phyloP scores from a whole-genome alignment of 2,113 vertebrate species.

The Dendropsophus ebraccatus region DNA sequence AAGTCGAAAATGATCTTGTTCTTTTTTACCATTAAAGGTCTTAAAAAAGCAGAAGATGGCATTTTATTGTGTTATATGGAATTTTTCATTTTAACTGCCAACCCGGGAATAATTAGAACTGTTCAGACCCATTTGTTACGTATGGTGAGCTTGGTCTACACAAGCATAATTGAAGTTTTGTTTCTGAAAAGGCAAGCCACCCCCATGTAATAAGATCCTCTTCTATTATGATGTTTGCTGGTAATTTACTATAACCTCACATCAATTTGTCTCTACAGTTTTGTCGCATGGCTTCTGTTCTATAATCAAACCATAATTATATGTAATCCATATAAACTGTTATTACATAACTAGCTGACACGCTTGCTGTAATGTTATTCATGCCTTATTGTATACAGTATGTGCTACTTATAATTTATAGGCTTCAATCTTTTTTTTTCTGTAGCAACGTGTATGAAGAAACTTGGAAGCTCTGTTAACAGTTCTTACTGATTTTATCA shows the following conservation, averaged over 20 bases:
- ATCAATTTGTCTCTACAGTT: slow-evolving; percentile 11
- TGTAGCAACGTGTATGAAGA: no score
- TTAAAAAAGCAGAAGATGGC: background rate
- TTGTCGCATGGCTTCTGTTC: background rate
- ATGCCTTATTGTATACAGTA: background rate
- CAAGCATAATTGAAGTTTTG: slow-evolving; percentile 23
- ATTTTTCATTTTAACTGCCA: slow-evolving; percentile 38
- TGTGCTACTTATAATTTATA: background rate
- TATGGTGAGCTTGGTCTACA: slow-evolving; percentile 8
- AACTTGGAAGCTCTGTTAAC: no score
- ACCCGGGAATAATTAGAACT: slow-evolving; percentile 37
- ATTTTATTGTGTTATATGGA: background rate
- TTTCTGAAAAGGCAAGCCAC: background rate
- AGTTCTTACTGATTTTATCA: no score
- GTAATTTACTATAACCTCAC: slow-evolving; percentile 23
- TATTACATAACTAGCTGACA: background rate
- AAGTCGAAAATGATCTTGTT: background rate
- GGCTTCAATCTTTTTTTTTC: no score
- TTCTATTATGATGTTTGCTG: slow-evolving; percentile 12
- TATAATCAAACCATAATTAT: slow-evolving; percentile 23
- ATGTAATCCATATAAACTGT: slow-evolving; percentile 14
- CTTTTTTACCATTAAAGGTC: slow-evolving; percentile 33
- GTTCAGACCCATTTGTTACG: slow-evolving; percentile 29
- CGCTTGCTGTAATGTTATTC: background rate
- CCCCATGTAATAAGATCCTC: slow-evolving; percentile 13